phyloP scores from a whole-genome alignment of 2,113 vertebrate genomes.

The Ahaetulla prasina region DNA sequence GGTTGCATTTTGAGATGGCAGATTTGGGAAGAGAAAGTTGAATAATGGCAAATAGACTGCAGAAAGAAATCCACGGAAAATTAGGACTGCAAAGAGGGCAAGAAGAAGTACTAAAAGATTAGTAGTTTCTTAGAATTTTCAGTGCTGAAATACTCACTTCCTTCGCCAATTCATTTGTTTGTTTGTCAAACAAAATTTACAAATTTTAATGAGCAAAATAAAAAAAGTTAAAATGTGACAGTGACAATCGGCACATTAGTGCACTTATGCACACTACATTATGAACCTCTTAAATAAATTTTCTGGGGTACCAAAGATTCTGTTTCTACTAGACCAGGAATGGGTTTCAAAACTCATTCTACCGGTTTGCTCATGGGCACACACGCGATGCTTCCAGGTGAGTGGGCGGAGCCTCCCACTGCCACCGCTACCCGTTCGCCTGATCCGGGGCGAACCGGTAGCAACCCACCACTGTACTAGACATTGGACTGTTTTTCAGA shows the following conservation, averaged over 20 bases:
- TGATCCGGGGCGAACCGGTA: too few relatives aligned
- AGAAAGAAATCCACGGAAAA: not conserved
- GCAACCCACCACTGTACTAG: not conserved
- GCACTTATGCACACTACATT: not conserved
- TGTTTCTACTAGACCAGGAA: not conserved
- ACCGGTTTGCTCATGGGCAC: too few relatives aligned
- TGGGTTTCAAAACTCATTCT: too few relatives aligned
- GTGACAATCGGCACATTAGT: not conserved
- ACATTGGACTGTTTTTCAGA: not conserved
- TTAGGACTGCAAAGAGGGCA: not conserved
- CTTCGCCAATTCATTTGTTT: not conserved
- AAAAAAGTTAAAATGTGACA: not conserved
- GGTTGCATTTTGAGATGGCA: not conserved
- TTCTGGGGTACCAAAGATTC: not conserved
- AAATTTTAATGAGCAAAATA: not conserved
- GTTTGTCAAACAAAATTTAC: not conserved
- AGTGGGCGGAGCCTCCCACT: too few relatives aligned
- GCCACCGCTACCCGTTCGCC: too few relatives aligned
- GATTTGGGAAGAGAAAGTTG: not conserved
- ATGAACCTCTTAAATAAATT: not conserved
- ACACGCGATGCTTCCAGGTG: too few relatives aligned
- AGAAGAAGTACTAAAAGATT: not conserved
- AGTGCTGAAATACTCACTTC: not conserved
- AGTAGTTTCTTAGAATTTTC: not conserved
- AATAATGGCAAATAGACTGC: not conserved